A percentile compares a stretch with the other conserved stretches of the same genome.
phyloP scores from a whole-genome alignment of 2,797 vertebrate genomes.

The Pangasius djambal region DNA sequence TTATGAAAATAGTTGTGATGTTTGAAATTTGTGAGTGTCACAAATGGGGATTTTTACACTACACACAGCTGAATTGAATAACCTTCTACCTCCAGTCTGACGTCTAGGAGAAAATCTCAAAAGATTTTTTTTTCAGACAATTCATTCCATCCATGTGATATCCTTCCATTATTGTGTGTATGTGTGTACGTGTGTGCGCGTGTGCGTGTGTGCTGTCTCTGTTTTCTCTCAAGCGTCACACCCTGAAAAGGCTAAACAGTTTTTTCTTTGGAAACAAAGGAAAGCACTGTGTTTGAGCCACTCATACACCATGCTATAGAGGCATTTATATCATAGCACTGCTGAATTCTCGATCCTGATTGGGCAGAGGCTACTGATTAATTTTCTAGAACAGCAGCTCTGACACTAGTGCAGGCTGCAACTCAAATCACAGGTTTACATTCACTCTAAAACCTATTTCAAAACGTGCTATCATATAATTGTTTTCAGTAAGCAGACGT shows the following conservation, averaged over 20 bases:
- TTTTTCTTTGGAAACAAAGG: constrained; percentile 16
- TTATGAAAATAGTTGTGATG: constrained; percentile 2
- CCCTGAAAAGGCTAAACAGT: neutral
- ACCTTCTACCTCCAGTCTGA: neutral
- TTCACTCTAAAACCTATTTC: too few species aligned
- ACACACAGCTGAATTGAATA: neutral
- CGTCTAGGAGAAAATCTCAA: neutral
- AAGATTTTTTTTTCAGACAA: neutral
- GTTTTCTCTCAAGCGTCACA: constrained; percentile 29
- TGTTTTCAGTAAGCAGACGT: neutral
- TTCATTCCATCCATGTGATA: neutral
- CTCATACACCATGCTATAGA: neutral
- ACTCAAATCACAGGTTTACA: neutral
- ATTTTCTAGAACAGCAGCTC: neutral
- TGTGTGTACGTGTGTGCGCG: constrained; percentile 12
- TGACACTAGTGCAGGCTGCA: too few species aligned
- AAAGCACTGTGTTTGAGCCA: neutral
- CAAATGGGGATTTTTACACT: neutral
- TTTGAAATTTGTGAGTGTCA: neutral
- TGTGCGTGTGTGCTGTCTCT: neutral
- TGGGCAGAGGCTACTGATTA: neutral
- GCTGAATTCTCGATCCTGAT: neutral
- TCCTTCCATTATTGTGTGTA: neutral
- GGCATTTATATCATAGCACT: neutral
- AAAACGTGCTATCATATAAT: neutral